Conservation (phyloP, 2,113 vertebrate genomes). For the Dendrocopos noguchii region DNA sequence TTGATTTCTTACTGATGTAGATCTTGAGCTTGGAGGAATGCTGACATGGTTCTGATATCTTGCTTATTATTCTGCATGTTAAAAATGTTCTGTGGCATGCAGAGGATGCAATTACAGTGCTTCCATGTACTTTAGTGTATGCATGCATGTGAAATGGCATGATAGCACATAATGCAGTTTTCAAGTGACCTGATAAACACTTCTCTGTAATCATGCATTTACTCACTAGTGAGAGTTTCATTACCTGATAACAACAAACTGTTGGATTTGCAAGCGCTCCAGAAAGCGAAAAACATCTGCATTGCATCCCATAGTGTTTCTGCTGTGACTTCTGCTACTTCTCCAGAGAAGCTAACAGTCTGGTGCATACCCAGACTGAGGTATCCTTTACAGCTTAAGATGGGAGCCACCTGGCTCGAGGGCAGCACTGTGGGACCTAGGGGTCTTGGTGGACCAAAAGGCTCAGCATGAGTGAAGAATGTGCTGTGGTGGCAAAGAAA, state of each 20-base stretch:
- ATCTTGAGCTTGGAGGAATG: neutral
- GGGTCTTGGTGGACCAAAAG: too few relatives aligned
- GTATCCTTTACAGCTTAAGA: neutral
- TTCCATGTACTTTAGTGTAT: neutral
- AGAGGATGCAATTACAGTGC: neutral
- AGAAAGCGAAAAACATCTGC: neutral
- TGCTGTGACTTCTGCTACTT: neutral
- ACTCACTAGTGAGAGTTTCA: neutral
- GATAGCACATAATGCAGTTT: neutral
- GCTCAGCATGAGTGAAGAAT: too few relatives aligned
- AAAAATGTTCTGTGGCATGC: neutral
- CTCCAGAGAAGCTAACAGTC: neutral
- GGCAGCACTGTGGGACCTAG: too few relatives aligned
- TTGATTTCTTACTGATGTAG: too few relatives aligned
- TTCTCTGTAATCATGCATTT: neutral
- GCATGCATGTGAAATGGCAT: neutral
- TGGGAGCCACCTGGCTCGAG: too few relatives aligned
- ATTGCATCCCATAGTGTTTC: neutral
- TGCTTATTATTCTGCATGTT: neutral
- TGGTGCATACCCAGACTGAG: neutral
- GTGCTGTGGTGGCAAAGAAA: too few relatives aligned
- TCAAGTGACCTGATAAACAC: neutral
- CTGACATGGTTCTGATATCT: neutral
- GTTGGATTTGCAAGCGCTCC: neutral
- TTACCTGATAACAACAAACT: neutral